Evolutionary conservation across 2,113 vertebrate species (phyloP).

Genomic region (Thamnophis sirtalis): DNA sequence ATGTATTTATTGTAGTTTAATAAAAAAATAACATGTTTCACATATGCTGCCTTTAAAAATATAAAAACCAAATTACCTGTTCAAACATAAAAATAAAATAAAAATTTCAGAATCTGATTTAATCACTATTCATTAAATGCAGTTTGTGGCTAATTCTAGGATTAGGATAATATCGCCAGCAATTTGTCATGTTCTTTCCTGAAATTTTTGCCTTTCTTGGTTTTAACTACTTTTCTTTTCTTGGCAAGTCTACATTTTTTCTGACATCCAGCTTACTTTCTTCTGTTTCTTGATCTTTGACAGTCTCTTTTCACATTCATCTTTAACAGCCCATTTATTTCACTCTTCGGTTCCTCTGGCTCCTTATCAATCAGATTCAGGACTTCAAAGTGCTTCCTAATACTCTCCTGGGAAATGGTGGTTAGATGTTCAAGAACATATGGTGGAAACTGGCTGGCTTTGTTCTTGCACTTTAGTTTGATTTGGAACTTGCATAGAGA

Average conservation of each 20-base stretch:
- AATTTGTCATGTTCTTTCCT: background rate
- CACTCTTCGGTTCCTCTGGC: background rate
- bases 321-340: background rate
- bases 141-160: background rate
- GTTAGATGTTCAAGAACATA: background rate
- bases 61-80: background rate
- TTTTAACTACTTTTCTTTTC: background rate
- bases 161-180: background rate
- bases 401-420: background rate
- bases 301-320: background rate
- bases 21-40: background rate
- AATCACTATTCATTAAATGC: background rate
- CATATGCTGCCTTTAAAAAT: background rate
- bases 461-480: background rate
- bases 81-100: background rate
- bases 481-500: background rate
- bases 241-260: background rate
- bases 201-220: background rate
- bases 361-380: background rate
- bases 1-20: background rate
- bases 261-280: background rate
- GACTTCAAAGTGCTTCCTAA: background rate
- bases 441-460: background rate
- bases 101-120: background rate
- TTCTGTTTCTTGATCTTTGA: background rate